phyloP scores from a whole-genome alignment of 2,888 invertebrate genomes.

The Acheta domesticus region DNA sequence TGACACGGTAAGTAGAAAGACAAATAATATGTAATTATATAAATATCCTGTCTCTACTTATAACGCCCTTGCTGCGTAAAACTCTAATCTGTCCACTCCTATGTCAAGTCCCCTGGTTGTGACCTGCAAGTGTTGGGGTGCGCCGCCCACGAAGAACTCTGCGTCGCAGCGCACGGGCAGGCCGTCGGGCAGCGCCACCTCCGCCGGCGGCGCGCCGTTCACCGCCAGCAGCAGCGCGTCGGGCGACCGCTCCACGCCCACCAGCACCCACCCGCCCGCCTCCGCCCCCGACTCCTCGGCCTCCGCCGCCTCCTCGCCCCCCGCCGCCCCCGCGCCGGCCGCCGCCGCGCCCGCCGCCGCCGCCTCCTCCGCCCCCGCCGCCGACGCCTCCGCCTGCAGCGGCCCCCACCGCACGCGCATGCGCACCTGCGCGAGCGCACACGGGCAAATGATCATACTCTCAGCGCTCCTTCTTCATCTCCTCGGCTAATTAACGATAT shows the following conservation, averaged over 20 bases:
- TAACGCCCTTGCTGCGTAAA: too few species aligned
- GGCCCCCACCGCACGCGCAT: neutral
- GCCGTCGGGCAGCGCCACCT: neutral
- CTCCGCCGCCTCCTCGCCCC: neutral
- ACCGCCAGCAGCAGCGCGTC: neutral
- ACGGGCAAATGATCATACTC: too few species aligned
- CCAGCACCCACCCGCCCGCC: neutral
- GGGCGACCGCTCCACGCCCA: neutral
- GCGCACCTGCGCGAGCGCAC: too few species aligned
- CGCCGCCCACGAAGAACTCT: neutral
- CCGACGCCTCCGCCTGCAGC: neutral
- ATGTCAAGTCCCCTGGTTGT: too few species aligned
- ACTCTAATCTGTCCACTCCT: too few species aligned
- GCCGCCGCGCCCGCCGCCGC: neutral
- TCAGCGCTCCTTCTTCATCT: too few species aligned
- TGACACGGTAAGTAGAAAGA: too few species aligned
- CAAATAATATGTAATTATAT: too few species aligned
- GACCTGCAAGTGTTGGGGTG: neutral
- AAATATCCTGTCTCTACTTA: too few species aligned
- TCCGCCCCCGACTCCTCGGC: neutral
- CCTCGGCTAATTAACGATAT: too few species aligned
- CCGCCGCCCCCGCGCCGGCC: neutral
- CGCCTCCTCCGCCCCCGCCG: neutral
- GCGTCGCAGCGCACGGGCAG: neutral
- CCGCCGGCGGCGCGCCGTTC: neutral